Evolutionary conservation across 2,888 invertebrate genomes (phyloP), one percentile per base, ranked within the genome.

Genomic region (Meiosimyza platycephala): DNA sequence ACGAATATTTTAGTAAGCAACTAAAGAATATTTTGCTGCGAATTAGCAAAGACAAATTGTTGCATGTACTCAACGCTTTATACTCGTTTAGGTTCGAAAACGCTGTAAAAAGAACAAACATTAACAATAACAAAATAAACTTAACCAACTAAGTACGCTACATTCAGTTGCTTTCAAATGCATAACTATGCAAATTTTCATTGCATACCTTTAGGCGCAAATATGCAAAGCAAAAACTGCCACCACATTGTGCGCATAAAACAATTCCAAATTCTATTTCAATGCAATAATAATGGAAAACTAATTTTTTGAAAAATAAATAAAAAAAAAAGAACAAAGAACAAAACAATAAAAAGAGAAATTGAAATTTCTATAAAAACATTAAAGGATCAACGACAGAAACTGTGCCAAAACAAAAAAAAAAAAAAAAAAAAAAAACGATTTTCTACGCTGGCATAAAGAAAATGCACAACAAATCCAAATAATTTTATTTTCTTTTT

Each of bases 211-310:
- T 11, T 18, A 51, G 51, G 64, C 64, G 9, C 51, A 16, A 51
- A 18, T 51, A 64, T 51, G 50, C n/a, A 64, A 47, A 16, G 64
- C n/a, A 18, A 28, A 16, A 18, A 6, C 48, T 63, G 47, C 47
- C 40, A 60, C n/a, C 47, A 40, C 40, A 15, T 62, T 13, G 33
- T 28, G 50, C 40, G 54, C 40, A 54, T 70, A 47, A 60, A 62
- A 62, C 52, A 70, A 70, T 70, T 63, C 62, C 62, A 70, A 70
- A 62, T 70, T 63, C 22, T 47, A 7, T 40, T 70, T 63, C 63
- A 70, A 70, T 70, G 60, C 70, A 16, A 70, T 57, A 62, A 70
- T 70, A 70, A 70, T 70, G 54, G 63, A 62, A 70, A 63, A 54
- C 62, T 62, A 63, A 70, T 62, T 70, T 63, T 70, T 12, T 33